Evolutionary conservation across 2,888 invertebrate genomes (phyloP).

Genomic region (Caenorhabditis sp.): DNA sequence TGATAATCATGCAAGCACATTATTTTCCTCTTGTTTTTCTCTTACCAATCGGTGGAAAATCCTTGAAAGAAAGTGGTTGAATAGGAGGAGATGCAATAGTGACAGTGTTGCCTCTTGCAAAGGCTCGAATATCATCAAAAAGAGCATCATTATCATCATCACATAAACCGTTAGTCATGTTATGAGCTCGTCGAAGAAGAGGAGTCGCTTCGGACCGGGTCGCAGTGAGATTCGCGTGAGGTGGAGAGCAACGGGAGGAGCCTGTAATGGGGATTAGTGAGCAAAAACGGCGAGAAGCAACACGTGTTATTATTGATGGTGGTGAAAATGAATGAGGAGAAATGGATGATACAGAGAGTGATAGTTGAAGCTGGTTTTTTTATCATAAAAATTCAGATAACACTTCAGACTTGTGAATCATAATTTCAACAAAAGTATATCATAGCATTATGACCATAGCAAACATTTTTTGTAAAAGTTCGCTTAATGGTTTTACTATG

Average conservation of each 20-base stretch:
- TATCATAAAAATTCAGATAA: too few relatives aligned
- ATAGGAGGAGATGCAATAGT: constrained; percentile 40
- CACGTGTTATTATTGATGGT: too few relatives aligned
- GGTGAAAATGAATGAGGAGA: neutral
- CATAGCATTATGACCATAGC: too few relatives aligned
- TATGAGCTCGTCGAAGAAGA: constrained; percentile 32
- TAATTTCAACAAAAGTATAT: too few relatives aligned
- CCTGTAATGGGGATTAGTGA: constrained; percentile 25
- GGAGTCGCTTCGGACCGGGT: constrained; percentile 50
- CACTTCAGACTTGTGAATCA: too few relatives aligned
- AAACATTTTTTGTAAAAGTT: too few relatives aligned
- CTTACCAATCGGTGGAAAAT: constrained; percentile 3
- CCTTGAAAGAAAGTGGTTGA: neutral
- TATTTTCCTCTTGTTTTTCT: too few relatives aligned
- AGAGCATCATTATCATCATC: constrained; percentile 46
- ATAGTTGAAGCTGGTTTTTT: too few relatives aligned
- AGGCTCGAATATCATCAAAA: constrained; percentile 54
- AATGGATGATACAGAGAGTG: too few relatives aligned
- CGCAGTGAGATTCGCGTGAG: constrained; percentile 46
- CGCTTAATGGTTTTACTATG: too few relatives aligned
- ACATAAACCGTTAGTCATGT: neutral
- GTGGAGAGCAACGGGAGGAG: constrained; percentile 51
- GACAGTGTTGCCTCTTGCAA: constrained; percentile 47
- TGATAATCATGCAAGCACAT: too few relatives aligned
- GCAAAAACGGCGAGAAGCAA: too few relatives aligned